These are phyloP conservation scores for Drosophila lutescens DNA, from an alignment of 2,888 invertebrate genomes.

Conservation along the genomic window DNA sequence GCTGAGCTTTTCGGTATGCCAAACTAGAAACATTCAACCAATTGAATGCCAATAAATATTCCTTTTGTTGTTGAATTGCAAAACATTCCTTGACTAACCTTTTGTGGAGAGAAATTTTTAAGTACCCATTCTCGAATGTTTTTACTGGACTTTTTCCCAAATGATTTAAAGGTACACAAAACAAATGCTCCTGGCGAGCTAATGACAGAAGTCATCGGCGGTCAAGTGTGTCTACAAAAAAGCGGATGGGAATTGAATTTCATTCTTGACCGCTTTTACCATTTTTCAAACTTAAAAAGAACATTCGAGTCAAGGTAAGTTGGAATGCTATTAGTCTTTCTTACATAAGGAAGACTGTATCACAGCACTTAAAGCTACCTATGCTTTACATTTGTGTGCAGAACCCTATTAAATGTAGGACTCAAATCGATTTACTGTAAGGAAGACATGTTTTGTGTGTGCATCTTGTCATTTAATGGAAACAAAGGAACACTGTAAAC, in stretches of 20 bases:
- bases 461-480: slow-evolving; percentile 19
- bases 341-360: no score
- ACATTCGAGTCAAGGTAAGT: slow-evolving; percentile 31
- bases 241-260: slow-evolving; percentile 19
- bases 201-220: slow-evolving; percentile 20
- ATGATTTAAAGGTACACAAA: slow-evolving; percentile 18
- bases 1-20: slow-evolving; percentile 10
- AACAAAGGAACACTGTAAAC: slow-evolving; percentile 1
- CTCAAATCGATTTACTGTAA: no score
- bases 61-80: slow-evolving; percentile 49
- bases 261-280: background rate
- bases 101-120: background rate
- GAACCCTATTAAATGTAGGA: no score
- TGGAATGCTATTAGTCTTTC: slow-evolving; percentile 28
- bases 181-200: slow-evolving; percentile 13
- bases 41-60: slow-evolving; percentile 62
- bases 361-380: background rate
- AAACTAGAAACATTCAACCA: slow-evolving; percentile 1
- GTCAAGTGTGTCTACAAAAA: slow-evolving; percentile 21
- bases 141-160: slow-evolving; percentile 25
- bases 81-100: slow-evolving; percentile 31
- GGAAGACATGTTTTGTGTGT: background rate
- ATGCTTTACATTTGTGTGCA: background rate
- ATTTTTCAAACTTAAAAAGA: slow-evolving; percentile 19
- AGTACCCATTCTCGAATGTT: background rate